These are phyloP conservation scores for Accipiter virgatus DNA, from an alignment of 2,113 vertebrate genomes.

Conservation along the genomic window DNA sequence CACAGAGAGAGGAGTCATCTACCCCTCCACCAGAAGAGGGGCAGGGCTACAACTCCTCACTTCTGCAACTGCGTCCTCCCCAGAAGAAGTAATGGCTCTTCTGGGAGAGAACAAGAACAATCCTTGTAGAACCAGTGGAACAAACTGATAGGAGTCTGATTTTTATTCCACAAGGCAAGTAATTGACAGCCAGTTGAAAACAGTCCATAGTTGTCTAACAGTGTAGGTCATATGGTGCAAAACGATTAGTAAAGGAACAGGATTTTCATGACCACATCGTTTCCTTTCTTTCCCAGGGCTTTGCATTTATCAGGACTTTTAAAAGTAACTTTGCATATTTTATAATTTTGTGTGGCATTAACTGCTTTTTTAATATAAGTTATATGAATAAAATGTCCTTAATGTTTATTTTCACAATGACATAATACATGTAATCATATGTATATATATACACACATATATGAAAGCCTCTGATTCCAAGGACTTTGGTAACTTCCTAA, in stretches of 20 bases:
- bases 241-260: background rate
- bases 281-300: background rate
- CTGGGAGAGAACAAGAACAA: background rate
- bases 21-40: background rate
- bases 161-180: background rate
- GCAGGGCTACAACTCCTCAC: background rate
- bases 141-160: background rate
- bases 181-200: background rate
- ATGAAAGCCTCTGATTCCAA: background rate
- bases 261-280: background rate
- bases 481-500: background rate
- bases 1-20: background rate
- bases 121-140: background rate
- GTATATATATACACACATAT: background rate
- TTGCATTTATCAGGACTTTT: background rate
- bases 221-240: background rate
- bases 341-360: background rate
- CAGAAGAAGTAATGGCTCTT: background rate
- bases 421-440: background rate
- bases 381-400: background rate
- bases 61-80: background rate
- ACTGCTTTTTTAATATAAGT: background rate
- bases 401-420: conserved; percentile 28
- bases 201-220: background rate
- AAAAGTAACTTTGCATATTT: background rate